Percentiles rank a stretch among this genome's conserved stretches.
Conservation (phyloP, 2,888 invertebrate species). For the Nymphalis urticae region DNA sequence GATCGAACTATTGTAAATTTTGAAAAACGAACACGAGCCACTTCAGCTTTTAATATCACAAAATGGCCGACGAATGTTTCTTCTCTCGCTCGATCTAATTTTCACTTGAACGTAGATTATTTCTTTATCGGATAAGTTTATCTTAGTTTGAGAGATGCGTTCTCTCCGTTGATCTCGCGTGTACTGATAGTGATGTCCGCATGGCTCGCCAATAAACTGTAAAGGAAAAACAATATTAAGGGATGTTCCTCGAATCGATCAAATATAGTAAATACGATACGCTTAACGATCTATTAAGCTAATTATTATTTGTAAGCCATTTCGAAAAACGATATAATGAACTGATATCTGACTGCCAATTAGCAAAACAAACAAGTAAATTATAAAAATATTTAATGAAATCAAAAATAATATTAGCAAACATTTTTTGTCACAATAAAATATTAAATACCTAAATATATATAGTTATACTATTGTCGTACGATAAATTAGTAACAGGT, state of each 20-base stretch:
- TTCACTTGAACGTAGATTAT: constrained; percentile 6
- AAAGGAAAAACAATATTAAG: constrained; percentile 54
- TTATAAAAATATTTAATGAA: background rate
- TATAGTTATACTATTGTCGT: too few species aligned
- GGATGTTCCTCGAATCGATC: constrained; percentile 40
- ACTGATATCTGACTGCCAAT: background rate
- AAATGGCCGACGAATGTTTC: constrained; percentile 12
- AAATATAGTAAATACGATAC: constrained; percentile 12
- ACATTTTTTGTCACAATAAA: too few species aligned
- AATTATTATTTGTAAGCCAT: background rate
- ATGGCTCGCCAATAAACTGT: constrained; percentile 70
- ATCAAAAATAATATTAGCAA: too few species aligned
- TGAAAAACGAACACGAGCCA: constrained; percentile 3
- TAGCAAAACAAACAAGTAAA: background rate
- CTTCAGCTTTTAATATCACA: constrained; percentile 2
- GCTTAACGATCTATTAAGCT: constrained; percentile 17
- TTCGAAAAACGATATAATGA: background rate
- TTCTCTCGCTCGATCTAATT: background rate
- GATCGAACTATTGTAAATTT: background rate
- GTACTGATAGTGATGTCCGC: constrained; percentile 64
- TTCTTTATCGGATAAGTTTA: constrained; percentile 9
- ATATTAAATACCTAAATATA: too few species aligned
- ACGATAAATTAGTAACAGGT: too few species aligned
- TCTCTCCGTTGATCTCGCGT: constrained; percentile 52
- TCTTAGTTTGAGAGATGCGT: constrained; percentile 25